phyloP scores from a whole-genome alignment of 2,888 invertebrate genomes.

The Caenorhabditis sp. region DNA sequence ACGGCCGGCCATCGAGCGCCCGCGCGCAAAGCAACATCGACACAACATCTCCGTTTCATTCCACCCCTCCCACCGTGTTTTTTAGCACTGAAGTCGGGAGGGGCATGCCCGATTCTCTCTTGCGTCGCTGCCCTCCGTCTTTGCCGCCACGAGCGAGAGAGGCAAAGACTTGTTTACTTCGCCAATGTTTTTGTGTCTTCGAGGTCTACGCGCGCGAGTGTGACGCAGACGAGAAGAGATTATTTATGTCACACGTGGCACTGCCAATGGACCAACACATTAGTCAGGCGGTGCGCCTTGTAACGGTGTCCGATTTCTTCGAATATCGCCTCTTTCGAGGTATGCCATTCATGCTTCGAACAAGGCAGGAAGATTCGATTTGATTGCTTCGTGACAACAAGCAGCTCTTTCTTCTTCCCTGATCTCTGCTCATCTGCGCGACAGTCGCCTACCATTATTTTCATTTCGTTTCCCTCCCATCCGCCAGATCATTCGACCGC shows the following conservation, averaged over 20 bases:
- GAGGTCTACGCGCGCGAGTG: conserved; percentile 32
- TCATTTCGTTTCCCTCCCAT: conserved; percentile 12
- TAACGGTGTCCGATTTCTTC: no score
- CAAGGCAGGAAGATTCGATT: no score
- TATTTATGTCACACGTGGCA: conserved; percentile 52
- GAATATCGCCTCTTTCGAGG: no score
- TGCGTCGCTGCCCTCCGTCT: conserved; percentile 17
- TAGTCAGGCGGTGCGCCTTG: no score
- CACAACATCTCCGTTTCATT: conserved; percentile 6
- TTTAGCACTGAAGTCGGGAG: conserved; percentile 16
- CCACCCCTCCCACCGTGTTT: neutral
- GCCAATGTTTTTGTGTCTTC: conserved; percentile 56
- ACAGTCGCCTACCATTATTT: neutral
- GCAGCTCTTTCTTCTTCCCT: no score
- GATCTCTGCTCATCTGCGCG: conserved; percentile 26
- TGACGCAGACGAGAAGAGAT: conserved; percentile 55
- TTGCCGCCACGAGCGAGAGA: conserved; percentile 35
- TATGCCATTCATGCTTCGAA: no score
- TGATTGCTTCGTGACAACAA: no score
- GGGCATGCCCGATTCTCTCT: conserved; percentile 42
- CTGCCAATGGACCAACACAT: neutral
- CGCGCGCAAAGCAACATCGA: neutral
- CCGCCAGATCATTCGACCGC: conserved; percentile 46
- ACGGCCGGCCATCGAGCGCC: neutral
- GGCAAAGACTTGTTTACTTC: conserved; percentile 59